Conservation (phyloP, 2,113 vertebrate species). For the Daboia siamensis region DNA sequence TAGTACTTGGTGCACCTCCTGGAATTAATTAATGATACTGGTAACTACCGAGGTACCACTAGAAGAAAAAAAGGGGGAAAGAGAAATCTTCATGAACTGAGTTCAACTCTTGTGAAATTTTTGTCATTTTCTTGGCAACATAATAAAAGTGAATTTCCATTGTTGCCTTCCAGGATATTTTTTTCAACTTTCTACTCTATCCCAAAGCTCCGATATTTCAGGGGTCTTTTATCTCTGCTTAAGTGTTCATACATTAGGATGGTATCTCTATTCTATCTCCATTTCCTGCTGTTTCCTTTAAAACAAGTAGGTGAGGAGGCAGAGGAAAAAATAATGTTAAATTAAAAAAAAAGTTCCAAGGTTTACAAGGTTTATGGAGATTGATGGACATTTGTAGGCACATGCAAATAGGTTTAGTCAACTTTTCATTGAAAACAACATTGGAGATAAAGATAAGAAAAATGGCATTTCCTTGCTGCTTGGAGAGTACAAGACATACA, state of each 20-base stretch:
- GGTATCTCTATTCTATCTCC: background rate
- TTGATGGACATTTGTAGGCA: conserved; percentile 58
- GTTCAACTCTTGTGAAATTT: background rate
- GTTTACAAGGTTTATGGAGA: conserved; percentile 50
- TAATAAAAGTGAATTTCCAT: background rate
- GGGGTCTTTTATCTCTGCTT: background rate
- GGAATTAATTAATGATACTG: background rate
- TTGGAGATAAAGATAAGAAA: conserved; percentile 59
- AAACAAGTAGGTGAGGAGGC: conserved; percentile 5
- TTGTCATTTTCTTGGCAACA: background rate
- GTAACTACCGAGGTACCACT: background rate
- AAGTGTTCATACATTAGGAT: background rate
- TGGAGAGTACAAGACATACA: conserved; percentile 39
- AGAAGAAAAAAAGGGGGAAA: background rate
- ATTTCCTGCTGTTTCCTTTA: background rate
- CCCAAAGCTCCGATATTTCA: background rate
- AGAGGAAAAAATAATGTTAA: conserved; percentile 32
- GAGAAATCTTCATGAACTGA: background rate
- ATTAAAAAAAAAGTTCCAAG: conserved; percentile 51
- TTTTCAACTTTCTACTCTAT: background rate
- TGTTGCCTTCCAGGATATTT: background rate
- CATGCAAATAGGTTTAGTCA: conserved; percentile 55
- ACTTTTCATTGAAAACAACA: conserved; percentile 50
- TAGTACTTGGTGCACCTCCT: background rate
- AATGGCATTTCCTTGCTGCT: conserved; percentile 54